phyloP scores from a whole-genome alignment of 2,888 invertebrate genomes.

The Seira ritae region DNA sequence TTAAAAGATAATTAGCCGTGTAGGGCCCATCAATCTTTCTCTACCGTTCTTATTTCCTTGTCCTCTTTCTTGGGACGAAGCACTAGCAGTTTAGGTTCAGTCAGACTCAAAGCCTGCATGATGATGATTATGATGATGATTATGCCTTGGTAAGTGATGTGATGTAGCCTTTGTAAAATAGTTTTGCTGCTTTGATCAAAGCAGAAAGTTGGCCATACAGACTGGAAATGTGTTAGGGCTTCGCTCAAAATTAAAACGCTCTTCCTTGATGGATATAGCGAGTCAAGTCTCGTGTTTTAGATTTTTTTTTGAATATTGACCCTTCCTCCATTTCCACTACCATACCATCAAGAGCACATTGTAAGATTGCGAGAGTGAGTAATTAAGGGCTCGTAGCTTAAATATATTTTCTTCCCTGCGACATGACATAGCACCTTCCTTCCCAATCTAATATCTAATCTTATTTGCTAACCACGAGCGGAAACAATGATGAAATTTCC shows the following conservation, averaged over 20 bases:
- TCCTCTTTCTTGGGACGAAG: neutral
- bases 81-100: neutral
- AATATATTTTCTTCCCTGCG: neutral
- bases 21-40: constrained; percentile 71
- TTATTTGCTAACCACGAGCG: constrained; percentile 10
- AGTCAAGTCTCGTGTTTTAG: no score
- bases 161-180: neutral
- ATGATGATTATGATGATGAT: no score
- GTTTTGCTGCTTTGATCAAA: neutral
- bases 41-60: constrained; percentile 23
- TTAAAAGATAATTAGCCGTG: constrained; percentile 73
- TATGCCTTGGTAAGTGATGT: neutral
- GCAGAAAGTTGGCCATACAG: no score
- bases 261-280: no score
- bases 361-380: neutral
- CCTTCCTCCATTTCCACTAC: neutral
- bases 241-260: no score
- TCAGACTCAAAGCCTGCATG: no score
- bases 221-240: no score
- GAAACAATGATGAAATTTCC: constrained; percentile 34
- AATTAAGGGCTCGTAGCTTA: no score
- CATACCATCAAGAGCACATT: neutral
- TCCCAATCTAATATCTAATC: constrained; percentile 20
- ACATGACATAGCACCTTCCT: neutral
- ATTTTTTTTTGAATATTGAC: neutral